Base-by-base conservation (phyloP, 30 jellyfish, hydroid and myxozoan species). In the Clytia hemisphaerica region DNA sequence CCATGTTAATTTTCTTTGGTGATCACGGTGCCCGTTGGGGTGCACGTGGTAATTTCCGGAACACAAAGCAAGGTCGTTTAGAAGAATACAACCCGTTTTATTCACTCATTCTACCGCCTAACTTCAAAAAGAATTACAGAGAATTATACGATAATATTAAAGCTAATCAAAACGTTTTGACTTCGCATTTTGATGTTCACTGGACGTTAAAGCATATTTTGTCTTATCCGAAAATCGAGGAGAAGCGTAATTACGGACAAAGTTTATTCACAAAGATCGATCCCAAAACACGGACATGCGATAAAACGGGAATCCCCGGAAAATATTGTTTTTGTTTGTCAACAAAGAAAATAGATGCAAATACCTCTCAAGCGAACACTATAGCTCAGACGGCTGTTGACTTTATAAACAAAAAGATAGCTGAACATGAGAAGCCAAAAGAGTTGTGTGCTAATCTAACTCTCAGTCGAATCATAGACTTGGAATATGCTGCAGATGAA, bases 21-120 rank as follows among this genome's bases (percentile, higher is more conserved):
- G 96, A 85, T 51, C 96, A 85, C 46, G 96, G 96, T 3, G 79
- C 71, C 1, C 48, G 96, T 21, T n/a, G n/a, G n/a, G n/a, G n/a
- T n/a, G n/a, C n/a, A n/a, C 36, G 70, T 10, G 33, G 83, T n/a
- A 50, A 50, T 4, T 77, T 78, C 38, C 70, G 96, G 40, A 44
- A 67, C 2, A 58, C 94, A 22, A 34, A 67, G 9, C 91, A 76
- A 48, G 96, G 96, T 0, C 73, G 73, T 30, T 58, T 85, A 15
- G 96, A 85, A 58, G 96, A 85, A 38, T 57, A 94, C 37, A 53
- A 78, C 71, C 96, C 96, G 2, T 85, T 77, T 73, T 38, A 78
- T 50, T 72, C 96, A 4, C 21, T 85, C 9, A 42, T 80, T 21
- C 32, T 78, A 51, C 96, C 96, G 1, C 82, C 91, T 4, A 1